These are phyloP conservation scores for Ictalurus punctatus DNA, from an alignment of 2,113 vertebrate genomes.

Conservation along the genomic window DNA sequence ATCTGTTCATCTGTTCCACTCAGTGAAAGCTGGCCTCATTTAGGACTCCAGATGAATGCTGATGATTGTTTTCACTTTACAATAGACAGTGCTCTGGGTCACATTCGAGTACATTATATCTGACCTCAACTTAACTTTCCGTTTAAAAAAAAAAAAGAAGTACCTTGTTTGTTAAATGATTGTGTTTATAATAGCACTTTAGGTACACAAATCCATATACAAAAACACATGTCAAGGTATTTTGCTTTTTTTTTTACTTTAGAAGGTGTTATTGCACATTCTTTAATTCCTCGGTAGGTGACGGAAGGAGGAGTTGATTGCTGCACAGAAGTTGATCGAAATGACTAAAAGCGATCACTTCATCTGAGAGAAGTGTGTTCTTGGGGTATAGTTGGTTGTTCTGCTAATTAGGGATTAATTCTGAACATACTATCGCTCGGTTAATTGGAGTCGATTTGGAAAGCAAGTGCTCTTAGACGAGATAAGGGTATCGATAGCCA, in stretches of 20 bases:
- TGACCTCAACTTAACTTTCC: constrained; percentile 10
- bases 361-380: constrained; percentile 61
- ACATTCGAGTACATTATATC: constrained; percentile 11
- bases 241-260: neutral
- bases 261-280: neutral
- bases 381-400: constrained; percentile 56
- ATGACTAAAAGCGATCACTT: constrained; percentile 56
- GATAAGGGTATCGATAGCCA: constrained; percentile 60
- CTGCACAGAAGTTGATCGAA: constrained; percentile 42
- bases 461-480: constrained; percentile 39
- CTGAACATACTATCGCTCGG: constrained; percentile 39
- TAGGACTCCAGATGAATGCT: constrained; percentile 38
- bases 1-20: constrained; percentile 53
- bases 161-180: neutral
- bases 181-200: neutral
- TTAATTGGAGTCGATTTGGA: constrained; percentile 60
- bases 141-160: constrained; percentile 1
- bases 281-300: neutral
- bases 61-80: constrained; percentile 46
- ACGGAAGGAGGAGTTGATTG: constrained; percentile 36
- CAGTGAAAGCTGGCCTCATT: constrained; percentile 44
- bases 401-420: constrained; percentile 66
- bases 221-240: neutral
- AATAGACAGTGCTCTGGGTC: constrained; percentile 36
- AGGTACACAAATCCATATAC: too few species aligned